Percentiles rank a stretch among this genome's conserved stretches.
Conservation (phyloP, 1,140 invertebrate species). For the Pseudomyrmex pallidus region DNA sequence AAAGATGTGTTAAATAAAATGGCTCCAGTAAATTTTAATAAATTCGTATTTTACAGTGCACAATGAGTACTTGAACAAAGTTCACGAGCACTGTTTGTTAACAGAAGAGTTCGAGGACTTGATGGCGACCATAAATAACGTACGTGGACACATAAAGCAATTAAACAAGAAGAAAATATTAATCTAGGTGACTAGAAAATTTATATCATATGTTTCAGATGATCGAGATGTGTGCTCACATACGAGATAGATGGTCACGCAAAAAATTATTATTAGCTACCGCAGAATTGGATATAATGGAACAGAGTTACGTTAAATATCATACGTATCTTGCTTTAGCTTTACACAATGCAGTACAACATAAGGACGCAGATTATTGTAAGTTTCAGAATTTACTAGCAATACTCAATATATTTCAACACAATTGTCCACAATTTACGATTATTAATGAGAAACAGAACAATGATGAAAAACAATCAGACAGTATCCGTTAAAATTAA, state of each 20-base stretch:
- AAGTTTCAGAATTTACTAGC: slow-evolving; percentile 73
- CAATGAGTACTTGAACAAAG: slow-evolving; percentile 82
- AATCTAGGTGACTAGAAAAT: background rate
- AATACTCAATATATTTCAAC: slow-evolving; percentile 65
- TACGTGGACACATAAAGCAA: slow-evolving; percentile 58
- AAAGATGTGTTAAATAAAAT: background rate
- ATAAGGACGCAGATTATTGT: slow-evolving; percentile 83
- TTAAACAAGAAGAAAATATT: slow-evolving; percentile 22
- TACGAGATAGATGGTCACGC: slow-evolving; percentile 79
- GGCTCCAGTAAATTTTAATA: background rate
- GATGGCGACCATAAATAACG: slow-evolving; percentile 80
- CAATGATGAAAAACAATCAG: too few relatives aligned
- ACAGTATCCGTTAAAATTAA: background rate
- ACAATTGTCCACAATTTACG: slow-evolving; percentile 27
- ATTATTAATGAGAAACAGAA: slow-evolving; percentile 7
- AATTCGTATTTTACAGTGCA: slow-evolving; percentile 77
- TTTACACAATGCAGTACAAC: slow-evolving; percentile 80
- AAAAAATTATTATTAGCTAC: slow-evolving; percentile 73
- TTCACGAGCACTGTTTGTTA: slow-evolving; percentile 83
- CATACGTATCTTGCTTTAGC: slow-evolving; percentile 82
- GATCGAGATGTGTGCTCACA: slow-evolving; percentile 81
- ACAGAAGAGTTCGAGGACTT: slow-evolving; percentile 80
- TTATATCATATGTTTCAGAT: slow-evolving; percentile 69
- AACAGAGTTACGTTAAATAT: slow-evolving; percentile 82
- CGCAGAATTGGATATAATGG: slow-evolving; percentile 77